Evolutionary conservation across 2,113 vertebrate genomes (phyloP).

Genomic region (Lamprologus speciosus): DNA sequence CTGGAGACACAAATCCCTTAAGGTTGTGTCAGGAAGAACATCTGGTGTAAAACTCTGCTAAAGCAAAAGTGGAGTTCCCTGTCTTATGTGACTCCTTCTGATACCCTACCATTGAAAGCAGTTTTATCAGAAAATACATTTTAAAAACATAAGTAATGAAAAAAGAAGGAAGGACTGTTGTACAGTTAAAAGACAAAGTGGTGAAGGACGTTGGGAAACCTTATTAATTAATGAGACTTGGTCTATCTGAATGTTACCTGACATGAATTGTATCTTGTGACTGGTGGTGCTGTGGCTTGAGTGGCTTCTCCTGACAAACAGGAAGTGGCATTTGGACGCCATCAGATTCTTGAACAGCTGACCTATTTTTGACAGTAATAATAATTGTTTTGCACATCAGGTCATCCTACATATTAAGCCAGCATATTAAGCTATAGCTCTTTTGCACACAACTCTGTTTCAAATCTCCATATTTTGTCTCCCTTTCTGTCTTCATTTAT

Average conservation of each 20-base stretch:
- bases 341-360: neutral
- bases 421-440: neutral
- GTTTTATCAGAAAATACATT: neutral
- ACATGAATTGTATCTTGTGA: neutral
- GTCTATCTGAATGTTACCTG: neutral
- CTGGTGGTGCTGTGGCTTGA: neutral
- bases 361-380: neutral
- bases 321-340: neutral
- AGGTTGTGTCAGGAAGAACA: neutral
- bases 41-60: neutral
- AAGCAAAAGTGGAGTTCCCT: neutral
- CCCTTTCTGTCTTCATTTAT: neutral
- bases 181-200: neutral
- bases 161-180: neutral
- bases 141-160: neutral
- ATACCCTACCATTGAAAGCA: neutral
- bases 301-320: neutral
- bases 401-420: neutral
- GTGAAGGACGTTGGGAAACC: neutral
- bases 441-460: neutral
- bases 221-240: neutral
- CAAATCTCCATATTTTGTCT: neutral
- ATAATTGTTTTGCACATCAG: neutral
- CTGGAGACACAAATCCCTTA: neutral
- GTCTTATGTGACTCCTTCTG: neutral